phyloP scores from a whole-genome alignment of 2,113 vertebrate species.

The Myrmecophaga tridactyla region DNA sequence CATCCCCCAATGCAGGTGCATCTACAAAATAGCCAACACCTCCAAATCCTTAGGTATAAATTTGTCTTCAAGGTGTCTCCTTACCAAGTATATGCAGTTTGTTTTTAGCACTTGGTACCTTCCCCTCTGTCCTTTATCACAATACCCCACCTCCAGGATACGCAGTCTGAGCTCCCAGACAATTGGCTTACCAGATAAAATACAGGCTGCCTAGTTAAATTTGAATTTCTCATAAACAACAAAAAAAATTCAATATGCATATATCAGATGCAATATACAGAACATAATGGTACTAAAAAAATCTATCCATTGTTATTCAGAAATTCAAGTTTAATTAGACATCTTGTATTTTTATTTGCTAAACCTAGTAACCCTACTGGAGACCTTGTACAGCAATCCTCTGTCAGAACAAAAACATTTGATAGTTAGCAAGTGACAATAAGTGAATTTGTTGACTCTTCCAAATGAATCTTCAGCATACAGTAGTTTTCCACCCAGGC shows the following conservation, averaged over 20 bases:
- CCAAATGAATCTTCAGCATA: neutral
- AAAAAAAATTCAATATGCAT: conserved; percentile 5
- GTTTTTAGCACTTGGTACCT: neutral
- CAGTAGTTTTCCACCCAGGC: neutral
- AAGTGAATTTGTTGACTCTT: neutral
- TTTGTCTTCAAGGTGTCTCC: neutral
- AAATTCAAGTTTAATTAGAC: conserved; percentile 36
- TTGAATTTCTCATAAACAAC: conserved; percentile 50
- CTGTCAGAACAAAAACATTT: neutral
- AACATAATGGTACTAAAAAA: neutral
- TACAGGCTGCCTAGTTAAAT: conserved; percentile 12
- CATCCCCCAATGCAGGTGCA: no score
- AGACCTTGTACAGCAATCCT: neutral
- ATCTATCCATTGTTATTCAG: neutral
- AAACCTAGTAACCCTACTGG: neutral
- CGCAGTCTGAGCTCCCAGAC: conserved; percentile 11
- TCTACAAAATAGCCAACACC: neutral
- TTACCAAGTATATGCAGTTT: conserved; percentile 30
- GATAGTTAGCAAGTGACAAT: neutral
- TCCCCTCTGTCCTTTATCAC: neutral
- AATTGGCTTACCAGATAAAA: conserved; percentile 19
- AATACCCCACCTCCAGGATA: neutral
- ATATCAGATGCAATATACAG: neutral
- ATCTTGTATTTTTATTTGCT: neutral
- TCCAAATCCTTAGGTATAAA: neutral